phyloP scores from a whole-genome alignment of 2,113 vertebrate genomes.

The Forbesichthys agassizii region DNA sequence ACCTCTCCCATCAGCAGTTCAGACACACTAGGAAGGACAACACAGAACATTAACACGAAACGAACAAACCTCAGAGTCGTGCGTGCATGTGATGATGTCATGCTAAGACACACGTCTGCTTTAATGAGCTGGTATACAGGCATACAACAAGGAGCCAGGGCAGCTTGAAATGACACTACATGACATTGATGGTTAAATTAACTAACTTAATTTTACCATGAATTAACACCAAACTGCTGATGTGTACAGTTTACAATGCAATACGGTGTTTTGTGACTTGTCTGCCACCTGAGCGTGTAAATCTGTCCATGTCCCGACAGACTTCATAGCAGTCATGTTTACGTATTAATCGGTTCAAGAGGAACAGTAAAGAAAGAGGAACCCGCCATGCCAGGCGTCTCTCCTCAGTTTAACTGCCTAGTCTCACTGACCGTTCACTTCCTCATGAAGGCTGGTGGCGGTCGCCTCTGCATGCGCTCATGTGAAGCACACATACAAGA shows the following conservation, averaged over 20 bases:
- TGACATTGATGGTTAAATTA: too few relatives aligned
- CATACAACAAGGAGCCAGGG: too few relatives aligned
- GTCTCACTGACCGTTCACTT: constrained; percentile 62
- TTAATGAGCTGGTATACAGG: neutral
- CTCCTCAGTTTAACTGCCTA: constrained; percentile 36
- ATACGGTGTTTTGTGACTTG: too few relatives aligned
- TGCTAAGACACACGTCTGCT: neutral
- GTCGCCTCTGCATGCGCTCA: constrained; percentile 14
- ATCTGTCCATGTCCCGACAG: too few relatives aligned
- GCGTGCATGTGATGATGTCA: neutral
- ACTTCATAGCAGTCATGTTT: too few relatives aligned
- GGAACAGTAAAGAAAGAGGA: constrained; percentile 57
- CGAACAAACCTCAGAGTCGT: neutral
- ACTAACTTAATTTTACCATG: too few relatives aligned
- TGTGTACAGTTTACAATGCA: too few relatives aligned
- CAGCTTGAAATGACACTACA: too few relatives aligned
- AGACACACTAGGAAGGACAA: constrained; percentile 79
- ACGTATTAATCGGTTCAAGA: constrained; percentile 2
- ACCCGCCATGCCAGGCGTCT: constrained; percentile 52
- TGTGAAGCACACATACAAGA: too few relatives aligned
- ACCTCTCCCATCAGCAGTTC: constrained; percentile 97
- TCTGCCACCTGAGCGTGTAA: too few relatives aligned
- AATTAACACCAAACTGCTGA: too few relatives aligned
- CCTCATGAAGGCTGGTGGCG: constrained; percentile 51
- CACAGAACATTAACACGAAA: neutral